A percentile compares a stretch with the other conserved stretches of the same genome.
These are phyloP conservation scores for Xiphophorus birchmanni DNA, from an alignment of 2,797 vertebrate genomes.

Conservation along the genomic window DNA sequence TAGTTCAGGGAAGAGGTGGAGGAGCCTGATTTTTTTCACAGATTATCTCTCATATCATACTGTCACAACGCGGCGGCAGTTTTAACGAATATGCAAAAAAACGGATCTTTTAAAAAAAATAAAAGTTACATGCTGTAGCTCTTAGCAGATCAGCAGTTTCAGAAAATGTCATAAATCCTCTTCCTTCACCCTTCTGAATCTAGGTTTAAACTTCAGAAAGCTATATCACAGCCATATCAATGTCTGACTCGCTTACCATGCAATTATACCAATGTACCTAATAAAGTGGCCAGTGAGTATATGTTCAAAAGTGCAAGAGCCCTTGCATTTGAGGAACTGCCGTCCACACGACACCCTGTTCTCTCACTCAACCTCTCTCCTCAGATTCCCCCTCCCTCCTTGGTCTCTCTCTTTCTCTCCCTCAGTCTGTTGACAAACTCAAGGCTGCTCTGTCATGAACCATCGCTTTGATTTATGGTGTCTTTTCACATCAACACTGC, in stretches of 20 bases:
- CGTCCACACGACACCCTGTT: constrained; percentile 47
- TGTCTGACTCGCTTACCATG: not conserved
- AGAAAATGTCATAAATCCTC: not conserved
- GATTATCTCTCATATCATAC: no score
- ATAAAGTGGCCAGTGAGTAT: not conserved
- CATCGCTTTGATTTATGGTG: constrained; percentile 77
- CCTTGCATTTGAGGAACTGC: constrained; percentile 65
- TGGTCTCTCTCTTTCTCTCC: constrained; percentile 19
- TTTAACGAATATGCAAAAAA: no score
- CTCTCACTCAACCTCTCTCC: constrained; percentile 57
- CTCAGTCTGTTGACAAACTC: constrained; percentile 76
- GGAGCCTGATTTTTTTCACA: no score
- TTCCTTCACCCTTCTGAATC: not conserved
- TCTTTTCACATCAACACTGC: constrained; percentile 71
- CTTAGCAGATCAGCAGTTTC: not conserved
- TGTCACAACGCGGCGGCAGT: no score
- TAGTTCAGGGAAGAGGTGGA: no score
- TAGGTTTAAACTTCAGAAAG: not conserved
- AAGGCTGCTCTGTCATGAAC: constrained; percentile 76
- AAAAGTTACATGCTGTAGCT: not conserved
- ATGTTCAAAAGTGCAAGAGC: constrained; percentile 52
- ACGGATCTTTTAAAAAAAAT: no score
- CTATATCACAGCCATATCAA: not conserved
- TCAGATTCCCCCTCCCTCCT: constrained; percentile 39
- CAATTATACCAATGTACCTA: not conserved